phyloP scores from a whole-genome alignment of 2,797 vertebrate species.

The Poecilia picta region DNA sequence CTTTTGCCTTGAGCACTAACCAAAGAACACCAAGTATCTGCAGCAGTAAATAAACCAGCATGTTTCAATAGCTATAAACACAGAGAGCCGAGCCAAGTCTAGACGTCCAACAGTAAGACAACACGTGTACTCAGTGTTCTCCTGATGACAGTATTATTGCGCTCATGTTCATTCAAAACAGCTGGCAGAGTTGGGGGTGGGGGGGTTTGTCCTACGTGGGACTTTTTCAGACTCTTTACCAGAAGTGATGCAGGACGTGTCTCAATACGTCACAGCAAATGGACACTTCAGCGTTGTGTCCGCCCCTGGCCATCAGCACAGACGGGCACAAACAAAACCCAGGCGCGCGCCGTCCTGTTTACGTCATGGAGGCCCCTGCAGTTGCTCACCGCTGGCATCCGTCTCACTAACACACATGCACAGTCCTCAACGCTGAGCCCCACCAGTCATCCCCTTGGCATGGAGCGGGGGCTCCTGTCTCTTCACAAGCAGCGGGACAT shows the following conservation, averaged over 20 bases:
- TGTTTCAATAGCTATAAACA: constrained; percentile 16
- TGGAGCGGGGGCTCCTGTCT: constrained; percentile 42
- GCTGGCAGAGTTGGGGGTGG: constrained; percentile 17
- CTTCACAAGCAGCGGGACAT: constrained; percentile 47
- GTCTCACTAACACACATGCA: constrained; percentile 4
- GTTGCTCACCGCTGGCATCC: constrained; percentile 41
- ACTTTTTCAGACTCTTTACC: constrained; percentile 44
- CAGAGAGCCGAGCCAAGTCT: not conserved
- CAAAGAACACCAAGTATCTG: not conserved
- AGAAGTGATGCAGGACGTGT: constrained; percentile 47
- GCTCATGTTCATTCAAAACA: constrained; percentile 7
- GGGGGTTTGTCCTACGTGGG: not conserved
- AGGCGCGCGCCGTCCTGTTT: constrained; percentile 33
- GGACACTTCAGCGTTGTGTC: constrained; percentile 47
- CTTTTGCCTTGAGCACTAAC: not conserved
- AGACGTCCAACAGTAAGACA: not conserved
- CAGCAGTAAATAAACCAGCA: not conserved
- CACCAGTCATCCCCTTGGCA: constrained; percentile 64
- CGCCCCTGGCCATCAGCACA: constrained; percentile 19
- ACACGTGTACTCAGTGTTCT: constrained; percentile 25
- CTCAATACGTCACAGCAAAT: constrained; percentile 20
- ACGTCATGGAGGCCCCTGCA: constrained; percentile 51
- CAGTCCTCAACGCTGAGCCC: constrained; percentile 14
- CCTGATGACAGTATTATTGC: not conserved
- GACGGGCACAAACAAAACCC: constrained; percentile 48